Conservation (phyloP, 2,797 vertebrate genomes). For the Spinibarbus caldwelli region DNA sequence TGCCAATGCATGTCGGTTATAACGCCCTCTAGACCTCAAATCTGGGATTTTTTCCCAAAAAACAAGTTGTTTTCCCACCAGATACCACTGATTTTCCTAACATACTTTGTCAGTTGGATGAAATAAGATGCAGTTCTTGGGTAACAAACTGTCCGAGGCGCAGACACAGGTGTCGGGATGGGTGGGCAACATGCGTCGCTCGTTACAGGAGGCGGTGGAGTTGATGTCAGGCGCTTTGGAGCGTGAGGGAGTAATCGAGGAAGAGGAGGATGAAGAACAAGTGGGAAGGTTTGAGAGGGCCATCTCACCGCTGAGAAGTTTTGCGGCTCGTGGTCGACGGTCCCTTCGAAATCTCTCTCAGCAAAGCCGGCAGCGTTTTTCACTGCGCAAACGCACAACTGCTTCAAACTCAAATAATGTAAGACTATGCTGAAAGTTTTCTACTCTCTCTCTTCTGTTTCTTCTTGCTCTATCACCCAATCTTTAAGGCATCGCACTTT, state of each 20-base stretch:
- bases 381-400: slow-evolving; percentile 78
- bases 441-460: not conserved
- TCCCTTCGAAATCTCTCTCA: slow-evolving; percentile 83
- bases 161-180: slow-evolving; percentile 88
- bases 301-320: slow-evolving; percentile 82
- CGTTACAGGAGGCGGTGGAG: slow-evolving; percentile 86
- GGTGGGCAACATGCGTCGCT: slow-evolving; percentile 85
- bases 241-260: slow-evolving; percentile 42
- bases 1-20: not conserved
- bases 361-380: slow-evolving; percentile 82
- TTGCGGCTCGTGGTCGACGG: slow-evolving; percentile 84
- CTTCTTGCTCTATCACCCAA: not conserved
- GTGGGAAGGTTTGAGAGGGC: slow-evolving; percentile 77
- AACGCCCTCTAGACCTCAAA: not conserved
- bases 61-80: not conserved
- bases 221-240: slow-evolving; percentile 76
- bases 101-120: not conserved
- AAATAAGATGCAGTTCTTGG: slow-evolving; percentile 86
- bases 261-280: slow-evolving; percentile 65
- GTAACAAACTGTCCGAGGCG: slow-evolving; percentile 86
- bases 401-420: slow-evolving; percentile 75
- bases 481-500: not conserved
- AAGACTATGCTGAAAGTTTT: not conserved
- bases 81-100: not conserved
- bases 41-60: not conserved